A percentile compares a stretch with the other conserved stretches of the same genome.
Conservation (phyloP, 2,797 vertebrate genomes). For the Channallabes apus region DNA sequence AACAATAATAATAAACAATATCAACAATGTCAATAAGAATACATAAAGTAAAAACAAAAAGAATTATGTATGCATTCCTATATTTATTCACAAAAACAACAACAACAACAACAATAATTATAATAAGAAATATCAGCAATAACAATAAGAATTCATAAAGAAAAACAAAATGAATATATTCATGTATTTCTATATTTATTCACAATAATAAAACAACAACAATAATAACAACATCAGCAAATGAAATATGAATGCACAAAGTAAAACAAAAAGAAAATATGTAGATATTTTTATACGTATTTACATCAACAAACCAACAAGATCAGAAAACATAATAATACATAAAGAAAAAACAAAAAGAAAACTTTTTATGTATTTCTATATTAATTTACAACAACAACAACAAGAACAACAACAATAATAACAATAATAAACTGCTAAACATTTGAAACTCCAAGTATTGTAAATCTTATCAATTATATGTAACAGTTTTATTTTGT, state of each 20-base stretch:
- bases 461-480: not conserved
- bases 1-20: not conserved
- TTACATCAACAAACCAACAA: no score
- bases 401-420: not conserved
- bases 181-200: not conserved
- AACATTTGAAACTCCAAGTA: not conserved
- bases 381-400: not conserved
- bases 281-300: no score
- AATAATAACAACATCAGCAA: not conserved
- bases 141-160: not conserved
- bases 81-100: not conserved
- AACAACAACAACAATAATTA: not conserved
- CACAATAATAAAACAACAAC: not conserved
- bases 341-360: not conserved
- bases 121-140: not conserved
- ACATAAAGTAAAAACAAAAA: not conserved
- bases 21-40: not conserved
- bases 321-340: no score
- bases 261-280: not conserved
- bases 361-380: not conserved
- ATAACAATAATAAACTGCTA: not conserved
- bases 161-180: not conserved
- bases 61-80: no score
- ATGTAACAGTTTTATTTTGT: not conserved
- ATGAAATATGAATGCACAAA: no score